Evolutionary conservation across 2,888 invertebrate genomes (phyloP), one percentile per base, ranked within the genome.

Genomic region (Hemithea aestivaria): DNA sequence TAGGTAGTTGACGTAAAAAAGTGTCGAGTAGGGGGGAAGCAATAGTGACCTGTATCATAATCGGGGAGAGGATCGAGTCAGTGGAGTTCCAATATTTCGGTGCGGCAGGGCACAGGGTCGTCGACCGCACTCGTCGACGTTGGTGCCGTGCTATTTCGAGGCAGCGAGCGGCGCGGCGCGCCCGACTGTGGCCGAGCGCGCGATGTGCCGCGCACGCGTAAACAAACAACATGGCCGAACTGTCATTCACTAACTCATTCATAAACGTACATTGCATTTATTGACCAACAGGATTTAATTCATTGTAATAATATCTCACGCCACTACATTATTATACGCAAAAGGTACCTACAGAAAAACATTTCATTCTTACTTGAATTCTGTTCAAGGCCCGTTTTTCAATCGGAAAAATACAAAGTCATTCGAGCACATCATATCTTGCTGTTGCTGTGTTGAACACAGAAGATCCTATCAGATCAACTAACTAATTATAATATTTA

Each of bases 211-310:
- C 66, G 72, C 76, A 65, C 75, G 78, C 81, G 83, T 84, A 85
- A 82, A 84, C 83, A 85, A 83, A 83, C 71, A 67, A 66, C 74
- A 83, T 83, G 83, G 79, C 78, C 61, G 79, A 78, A 73, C 77
- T 84, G 83, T 85, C 87, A 87, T 85, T 85, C 83, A 83, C 63
- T 79, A 80, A 82, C 81, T 83, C 87, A 85, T 85, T 87, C 85
- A 84, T 81, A 76, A 75, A 69, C 64, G 63, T 79, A 75, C 72
- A 76, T 73, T 78, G 73, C 75, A 73, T 72, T 77, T 16, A 16
- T 16, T 78, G 76, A 77, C 76, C 73, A 80, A 76, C 70, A 64
- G 66, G 64, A 58, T 63, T 62, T 60, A 66, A 69, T 66, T 71
- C 61, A 73, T 70, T 75, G n/a, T n/a, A n/a, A n/a, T n/a, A n/a